phyloP scores from a whole-genome alignment of 2,797 vertebrate genomes.

The Sebastes umbrosus region DNA sequence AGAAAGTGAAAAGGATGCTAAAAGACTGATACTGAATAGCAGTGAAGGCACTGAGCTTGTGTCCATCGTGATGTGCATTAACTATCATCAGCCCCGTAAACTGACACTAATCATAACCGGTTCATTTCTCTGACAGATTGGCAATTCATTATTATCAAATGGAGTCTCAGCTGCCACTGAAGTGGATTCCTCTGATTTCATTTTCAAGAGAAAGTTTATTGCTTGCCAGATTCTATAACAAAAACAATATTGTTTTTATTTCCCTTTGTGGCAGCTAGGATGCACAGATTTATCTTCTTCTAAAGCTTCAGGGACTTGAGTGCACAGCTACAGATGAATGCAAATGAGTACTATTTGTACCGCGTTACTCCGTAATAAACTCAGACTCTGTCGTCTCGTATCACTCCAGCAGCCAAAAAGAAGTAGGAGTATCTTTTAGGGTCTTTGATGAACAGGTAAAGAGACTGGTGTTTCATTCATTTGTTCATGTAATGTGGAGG shows the following conservation, averaged over 20 bases:
- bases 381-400: background rate
- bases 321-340: conserved; percentile 10
- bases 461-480: background rate
- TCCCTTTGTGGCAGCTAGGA: background rate
- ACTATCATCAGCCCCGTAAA: conserved; percentile 17
- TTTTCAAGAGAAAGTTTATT: conserved; percentile 13
- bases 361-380: background rate
- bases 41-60: background rate
- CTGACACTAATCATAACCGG: conserved; percentile 22
- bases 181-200: conserved; percentile 27
- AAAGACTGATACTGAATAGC: background rate
- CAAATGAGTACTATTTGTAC: conserved; percentile 12
- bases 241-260: conserved; percentile 3
- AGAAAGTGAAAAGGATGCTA: conserved; percentile 1
- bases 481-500: background rate
- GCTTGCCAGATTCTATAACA: conserved; percentile 10
- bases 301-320: conserved; percentile 12
- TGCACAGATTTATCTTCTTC: conserved; percentile 3
- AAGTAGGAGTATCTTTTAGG: background rate
- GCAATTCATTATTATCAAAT: conserved; percentile 38
- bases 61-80: conserved; percentile 1
- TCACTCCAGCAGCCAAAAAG: background rate
- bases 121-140: conserved; percentile 39
- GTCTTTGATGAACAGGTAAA: background rate
- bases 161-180: conserved; percentile 22